Evolutionary conservation across 2,113 vertebrate genomes (phyloP), one percentile per base, ranked within the genome.

Genomic region (Corythornis madagascariensis): DNA sequence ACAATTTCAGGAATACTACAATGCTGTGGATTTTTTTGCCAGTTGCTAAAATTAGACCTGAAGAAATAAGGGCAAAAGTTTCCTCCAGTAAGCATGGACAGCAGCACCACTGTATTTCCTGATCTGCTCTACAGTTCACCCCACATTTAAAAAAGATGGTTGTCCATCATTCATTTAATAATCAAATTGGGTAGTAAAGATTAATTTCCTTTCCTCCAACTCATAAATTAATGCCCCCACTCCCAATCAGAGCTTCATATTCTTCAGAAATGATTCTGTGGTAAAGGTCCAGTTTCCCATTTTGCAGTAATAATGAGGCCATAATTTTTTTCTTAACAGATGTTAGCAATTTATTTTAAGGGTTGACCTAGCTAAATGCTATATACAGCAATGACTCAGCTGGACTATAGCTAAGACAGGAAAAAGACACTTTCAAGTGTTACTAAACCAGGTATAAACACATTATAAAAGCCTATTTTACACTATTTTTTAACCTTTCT

Each of bases 161-260:
- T 55, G 11, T 35, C n/a, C 48, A 26, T 7, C 7, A 7, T 43
- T 81, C 22, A 35, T 29, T 28, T 83, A 55, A 88, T 22, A 67
- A 53, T 82, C 42, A 84, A 82, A 67, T 0, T 40, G 6, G 25
- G 16, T 7, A 5, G 16, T 25, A 57, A 86, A 50, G 48, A 50
- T 50, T 11, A 24, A 24, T 24, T 22, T 24, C 24, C 48, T 50
- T 50, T 50, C 48, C 21, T 50, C 22, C 9, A 88, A 63, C 13
- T 70, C 69, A 26, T 3, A 57, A 77, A 47, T 0, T 0, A 50
- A 43, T 20, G 9, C 13, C 7, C 11, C 31, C 3, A 0, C 4
- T 74, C 8, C 63, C 3, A 55, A 38, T 66, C 60, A 70, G 74
- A 52, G 11, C 43, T 91, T 80, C 18, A 56, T 7, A 13, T 40